Base-by-base conservation (phyloP, 2,797 vertebrate species). In the Hybognathus amarus region DNA sequence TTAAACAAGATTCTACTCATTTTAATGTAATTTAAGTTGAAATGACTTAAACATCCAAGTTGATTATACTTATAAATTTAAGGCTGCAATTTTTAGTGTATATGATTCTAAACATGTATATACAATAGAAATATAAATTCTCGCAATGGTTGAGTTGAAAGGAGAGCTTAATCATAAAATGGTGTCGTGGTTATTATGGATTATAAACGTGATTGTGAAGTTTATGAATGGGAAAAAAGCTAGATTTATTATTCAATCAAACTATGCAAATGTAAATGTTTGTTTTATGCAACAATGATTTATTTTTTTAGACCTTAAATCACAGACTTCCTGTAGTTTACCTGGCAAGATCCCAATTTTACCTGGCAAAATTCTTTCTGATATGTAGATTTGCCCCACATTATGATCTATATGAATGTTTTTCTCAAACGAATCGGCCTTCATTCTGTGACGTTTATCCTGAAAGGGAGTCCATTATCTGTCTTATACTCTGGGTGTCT, bases 231-330 rank as follows among this genome's bases (percentile, higher is more conserved):
- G 5, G 17, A 47, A 81, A 80, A 70, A 69, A 56, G 33, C 11
- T 61, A 4, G 40, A 71, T 50, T 63, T 64, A 45, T 71, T 50
- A 64, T 42, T 63, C 56, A 50, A 69, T 69, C 38, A 70, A 73
- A 38, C 80, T 82, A 82, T 82, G 80, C 80, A 82, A 82, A 52
- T 74, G 40, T 38, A 50, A 0, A 17, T 50, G 27, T 82, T 52
- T 52, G 22, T 74, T 30, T 82, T 52, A 82, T 74, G 68, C 56
- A 81, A 81, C 20, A 24, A 63, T 81, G 1, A 38, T 63, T 54
- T 73, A 33, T 73, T 81, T 81, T 81, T 73, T 24, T 64, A 74
- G 22, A 24, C 36, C 27, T 79, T 52, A 79, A 52, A 42, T 52
- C 33, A 42, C 36, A 63, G 40, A 77, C 24, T 24, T 42, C 8